Base-by-base conservation (phyloP, 2,113 vertebrate species). In the Morone saxatilis region DNA sequence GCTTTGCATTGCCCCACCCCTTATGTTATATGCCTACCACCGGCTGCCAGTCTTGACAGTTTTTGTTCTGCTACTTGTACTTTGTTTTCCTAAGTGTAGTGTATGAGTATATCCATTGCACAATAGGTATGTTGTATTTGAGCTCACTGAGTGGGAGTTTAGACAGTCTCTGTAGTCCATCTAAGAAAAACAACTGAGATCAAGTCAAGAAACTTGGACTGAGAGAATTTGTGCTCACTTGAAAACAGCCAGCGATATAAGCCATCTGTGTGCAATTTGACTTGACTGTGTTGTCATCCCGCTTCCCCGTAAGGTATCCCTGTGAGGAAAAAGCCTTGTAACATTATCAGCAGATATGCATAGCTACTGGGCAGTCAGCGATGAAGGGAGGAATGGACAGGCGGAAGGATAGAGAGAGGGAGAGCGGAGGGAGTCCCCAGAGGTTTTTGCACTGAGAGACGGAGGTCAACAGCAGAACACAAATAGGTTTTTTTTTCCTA, bases 221-320 rank as follows among this genome's bases (percentile, higher is more conserved):
- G 20, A 59, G 71, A 65, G 75, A 81, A 77, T 65, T 86, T 67
- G 43, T 78, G 53, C 71, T 63, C 54, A 11, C 56, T 84, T 71
- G 53, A 83, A 88, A 92, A 86, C 69, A 70, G 53, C 53, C 85
- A 20, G 22, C 83, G 86, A 95, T 88, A 81, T 47, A 76, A 90
- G 77, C 87, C 93, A 94, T 91, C 92, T 92, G 94, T 93, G 84
- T 78, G 88, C 88, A 85, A 85, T 87, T 85, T 86, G 69, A 80
- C 81, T 85, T 40, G 61, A 76, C 68, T 73, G 56, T 67, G 54
- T 85, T 90, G 87, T 91, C 92, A 91, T 88, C 81, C 60, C 6
- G 2, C 79, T 80, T 68, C 83, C 76, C 81, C 50, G 62, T 40
- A 83, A 89, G 84, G 81, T 57, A 86, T 83, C 85, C 89, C 83